Conservation (phyloP, 1,140 invertebrate genomes). For the Macrobrachium rosenbergii region DNA sequence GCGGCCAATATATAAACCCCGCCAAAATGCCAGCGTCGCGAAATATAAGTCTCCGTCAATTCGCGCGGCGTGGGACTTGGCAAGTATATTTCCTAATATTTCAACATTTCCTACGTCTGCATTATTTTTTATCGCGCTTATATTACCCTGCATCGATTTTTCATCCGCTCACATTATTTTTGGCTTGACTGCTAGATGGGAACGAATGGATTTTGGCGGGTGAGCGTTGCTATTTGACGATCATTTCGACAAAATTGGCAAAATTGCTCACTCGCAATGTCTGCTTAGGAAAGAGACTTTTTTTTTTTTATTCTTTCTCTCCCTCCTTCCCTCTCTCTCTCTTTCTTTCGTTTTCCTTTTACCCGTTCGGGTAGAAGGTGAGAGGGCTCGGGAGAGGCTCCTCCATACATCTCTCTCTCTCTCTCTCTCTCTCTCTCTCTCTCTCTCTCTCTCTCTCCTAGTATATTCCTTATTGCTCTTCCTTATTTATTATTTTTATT, state of each 20-base stretch:
- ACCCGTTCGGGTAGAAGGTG: not conserved
- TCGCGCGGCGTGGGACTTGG: constrained; percentile 36
- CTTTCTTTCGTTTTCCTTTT: constrained; percentile 31
- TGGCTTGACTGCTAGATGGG: constrained; percentile 57
- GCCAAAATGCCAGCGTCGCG: constrained; percentile 32
- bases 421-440: constrained; percentile 40
- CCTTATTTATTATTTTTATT: constrained; percentile 13
- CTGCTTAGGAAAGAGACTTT: constrained; percentile 39
- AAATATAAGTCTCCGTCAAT: constrained; percentile 42
- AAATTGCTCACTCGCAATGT: constrained; percentile 51
- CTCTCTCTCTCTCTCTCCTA: not conserved
- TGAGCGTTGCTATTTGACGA: constrained; percentile 57
- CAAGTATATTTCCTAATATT: constrained; percentile 63
- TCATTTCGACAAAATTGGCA: constrained; percentile 48
- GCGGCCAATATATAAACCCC: constrained; percentile 35
- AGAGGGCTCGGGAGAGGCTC: not conserved
- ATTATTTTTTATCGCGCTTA: constrained; percentile 61
- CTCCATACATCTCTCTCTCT: constrained; percentile 19
- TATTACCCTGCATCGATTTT: constrained; percentile 59
- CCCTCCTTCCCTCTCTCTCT: constrained; percentile 7
- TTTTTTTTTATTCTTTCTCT: constrained; percentile 29
- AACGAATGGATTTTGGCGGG: constrained; percentile 56
- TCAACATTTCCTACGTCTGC: constrained; percentile 58
- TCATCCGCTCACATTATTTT: constrained; percentile 57
- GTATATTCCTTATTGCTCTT: not conserved